Percentiles rank a stretch among this genome's conserved stretches.
phyloP scores from a whole-genome alignment of 2,113 vertebrate genomes.

The Alligator mississippiensis region DNA sequence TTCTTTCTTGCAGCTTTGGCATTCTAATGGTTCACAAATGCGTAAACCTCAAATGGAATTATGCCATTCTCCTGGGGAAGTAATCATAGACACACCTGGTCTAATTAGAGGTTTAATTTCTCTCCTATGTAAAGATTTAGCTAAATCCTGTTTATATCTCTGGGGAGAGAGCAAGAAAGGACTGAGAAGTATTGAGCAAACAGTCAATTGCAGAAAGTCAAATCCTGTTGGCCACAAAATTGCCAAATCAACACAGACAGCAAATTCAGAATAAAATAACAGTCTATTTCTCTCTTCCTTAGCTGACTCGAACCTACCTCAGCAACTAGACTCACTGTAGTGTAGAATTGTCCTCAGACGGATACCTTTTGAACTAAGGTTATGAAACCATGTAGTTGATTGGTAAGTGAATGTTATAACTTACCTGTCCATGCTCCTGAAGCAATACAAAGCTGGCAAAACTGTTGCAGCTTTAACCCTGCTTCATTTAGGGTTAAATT shows the following conservation, averaged over 20 bases:
- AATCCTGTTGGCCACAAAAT: conserved; percentile 8
- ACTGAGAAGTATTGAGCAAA: conserved; percentile 12
- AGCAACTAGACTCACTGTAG: neutral
- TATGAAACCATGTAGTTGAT: neutral
- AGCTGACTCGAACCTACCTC: neutral
- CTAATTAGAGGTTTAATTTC: conserved; percentile 71
- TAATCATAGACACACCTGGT: conserved; percentile 38
- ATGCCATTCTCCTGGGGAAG: conserved; percentile 24
- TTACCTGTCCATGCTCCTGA: no score
- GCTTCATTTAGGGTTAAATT: no score
- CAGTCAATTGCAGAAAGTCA: conserved; percentile 23
- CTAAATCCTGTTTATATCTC: conserved; percentile 51
- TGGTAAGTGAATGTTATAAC: no score
- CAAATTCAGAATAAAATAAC: neutral
- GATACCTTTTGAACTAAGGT: neutral
- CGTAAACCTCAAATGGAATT: conserved; percentile 36
- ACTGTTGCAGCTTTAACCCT: no score
- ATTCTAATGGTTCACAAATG: conserved; percentile 49
- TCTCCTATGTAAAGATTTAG: conserved; percentile 32
- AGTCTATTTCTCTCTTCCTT: neutral
- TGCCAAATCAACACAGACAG: neutral
- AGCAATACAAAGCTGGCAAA: no score
- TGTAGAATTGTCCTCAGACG: neutral
- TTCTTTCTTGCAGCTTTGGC: conserved; percentile 49
- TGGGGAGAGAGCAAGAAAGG: neutral